Base-by-base conservation (phyloP, 1,140 invertebrate genomes). In the Heliconius eleuchia region DNA sequence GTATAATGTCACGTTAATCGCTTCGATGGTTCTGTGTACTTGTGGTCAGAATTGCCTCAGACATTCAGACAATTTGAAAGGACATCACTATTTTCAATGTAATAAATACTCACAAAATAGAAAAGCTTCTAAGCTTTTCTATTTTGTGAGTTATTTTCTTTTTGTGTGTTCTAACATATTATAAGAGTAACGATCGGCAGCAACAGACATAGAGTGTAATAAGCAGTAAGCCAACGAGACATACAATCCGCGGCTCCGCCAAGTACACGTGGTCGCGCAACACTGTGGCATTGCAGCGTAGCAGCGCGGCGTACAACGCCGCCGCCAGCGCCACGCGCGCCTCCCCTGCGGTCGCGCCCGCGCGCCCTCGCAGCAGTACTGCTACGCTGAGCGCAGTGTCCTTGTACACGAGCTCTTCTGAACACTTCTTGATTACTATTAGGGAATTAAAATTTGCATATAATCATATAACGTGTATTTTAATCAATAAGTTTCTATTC, bases 361-460 rank as follows among this genome's bases (percentile, higher is more conserved):
- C 71, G 52, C n/a, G 72, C 60, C 60, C 52, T 18, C 87, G 76
- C 37, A 91, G 81, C 73, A 89, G 70, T 71, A 88, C 89, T 52
- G 90, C 84, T 73, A 91, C 86, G 80, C 88, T 84, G 8, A 89
- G 78, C 8, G 87, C 80, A 6, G 89, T 91, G 85, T 93, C 91
- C 71, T 77, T 85, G 84, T 87, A 85, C 5, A 92, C 23, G 0
- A 88, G 7, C 73, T 91, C 89, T n/a, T 89, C 84, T 0, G 86
- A 88, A 71, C 84, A 90, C 27, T 86, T 85, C 66, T 86, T 86
- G 23, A 91, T 81, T 71, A 91, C 91, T 92, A 78, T 66, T 13
- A 1, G 8, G 9, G 2, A 8, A 23, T n/a, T 23, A 60, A 9
- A 60, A 16, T 27, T 66, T 16, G 3, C 8, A 23, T 57, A 37